A percentile compares a stretch with the other conserved stretches of the same genome.
These are phyloP conservation scores for Dromiciops gliroides DNA, from an alignment of 2,113 vertebrate genomes.

Conservation along the genomic window DNA sequence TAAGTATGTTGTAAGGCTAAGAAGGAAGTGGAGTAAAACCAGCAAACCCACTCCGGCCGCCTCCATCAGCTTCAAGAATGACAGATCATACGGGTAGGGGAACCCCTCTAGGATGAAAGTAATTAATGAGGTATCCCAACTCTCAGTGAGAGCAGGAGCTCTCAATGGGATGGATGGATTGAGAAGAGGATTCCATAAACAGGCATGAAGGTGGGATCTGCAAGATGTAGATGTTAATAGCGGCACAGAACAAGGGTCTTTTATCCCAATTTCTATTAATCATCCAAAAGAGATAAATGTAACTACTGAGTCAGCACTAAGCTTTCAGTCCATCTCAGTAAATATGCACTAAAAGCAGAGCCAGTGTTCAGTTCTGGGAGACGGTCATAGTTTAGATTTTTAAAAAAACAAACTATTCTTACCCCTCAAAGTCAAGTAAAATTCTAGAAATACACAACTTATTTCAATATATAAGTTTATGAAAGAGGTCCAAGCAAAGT, in stretches of 20 bases:
- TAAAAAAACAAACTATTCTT: too few relatives aligned
- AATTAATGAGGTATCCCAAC: background rate
- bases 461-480: too few relatives aligned
- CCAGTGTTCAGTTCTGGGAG: background rate
- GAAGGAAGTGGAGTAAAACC: background rate
- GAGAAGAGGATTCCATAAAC: background rate
- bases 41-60: background rate
- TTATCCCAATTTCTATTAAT: background rate
- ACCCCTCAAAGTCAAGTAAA: too few relatives aligned
- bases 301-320: background rate
- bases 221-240: background rate
- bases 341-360: background rate
- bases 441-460: too few relatives aligned
- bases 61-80: background rate
- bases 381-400: background rate
- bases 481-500: too few relatives aligned
- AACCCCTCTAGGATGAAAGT: background rate
- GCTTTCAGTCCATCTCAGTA: background rate
- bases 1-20: background rate
- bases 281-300: background rate
- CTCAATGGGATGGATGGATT: background rate
- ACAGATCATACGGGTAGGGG: background rate
- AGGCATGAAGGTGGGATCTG: background rate
- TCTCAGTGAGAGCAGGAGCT: background rate
- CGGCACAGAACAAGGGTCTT: background rate